A percentile compares a stretch with the other conserved stretches of the same genome.
phyloP scores from a whole-genome alignment of 2,113 vertebrate genomes.

The Hypomesus transpacificus region DNA sequence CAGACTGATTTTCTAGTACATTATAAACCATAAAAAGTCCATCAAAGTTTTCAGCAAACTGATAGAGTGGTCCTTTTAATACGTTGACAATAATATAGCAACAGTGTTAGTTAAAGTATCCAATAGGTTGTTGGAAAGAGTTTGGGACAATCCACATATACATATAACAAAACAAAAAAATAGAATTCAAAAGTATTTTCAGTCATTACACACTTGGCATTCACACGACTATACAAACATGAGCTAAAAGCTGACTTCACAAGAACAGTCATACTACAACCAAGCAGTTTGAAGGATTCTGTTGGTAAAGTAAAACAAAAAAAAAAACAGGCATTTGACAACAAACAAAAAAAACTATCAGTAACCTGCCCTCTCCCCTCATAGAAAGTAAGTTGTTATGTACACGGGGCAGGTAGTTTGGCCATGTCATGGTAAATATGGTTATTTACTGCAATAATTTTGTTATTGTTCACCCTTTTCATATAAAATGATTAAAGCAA shows the following conservation, averaged over 20 bases:
- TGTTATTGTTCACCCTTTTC: conserved; percentile 47
- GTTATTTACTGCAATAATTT: conserved; percentile 53
- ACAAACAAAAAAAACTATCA: conserved; percentile 44
- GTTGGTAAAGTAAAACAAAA: conserved; percentile 42
- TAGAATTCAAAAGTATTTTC: conserved; percentile 50
- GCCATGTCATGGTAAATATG: conserved; percentile 53
- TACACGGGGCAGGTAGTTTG: conserved; percentile 67
- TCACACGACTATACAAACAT: conserved; percentile 40
- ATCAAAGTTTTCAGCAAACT: conserved; percentile 49
- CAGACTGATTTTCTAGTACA: conserved; percentile 35
- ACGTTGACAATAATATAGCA: conserved; percentile 60
- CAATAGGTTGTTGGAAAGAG: conserved; percentile 55
- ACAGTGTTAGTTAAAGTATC: conserved; percentile 67
- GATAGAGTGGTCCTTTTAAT: conserved; percentile 67
- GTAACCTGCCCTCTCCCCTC: conserved; percentile 31
- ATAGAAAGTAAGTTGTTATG: conserved; percentile 35
- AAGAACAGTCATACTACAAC: conserved; percentile 36
- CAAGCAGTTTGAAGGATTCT: conserved; percentile 47
- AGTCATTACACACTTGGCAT: conserved; percentile 30
- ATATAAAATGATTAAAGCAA: conserved; percentile 58
- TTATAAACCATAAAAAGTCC: conserved; percentile 24
- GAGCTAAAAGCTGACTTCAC: conserved; percentile 43
- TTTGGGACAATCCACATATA: conserved; percentile 65
- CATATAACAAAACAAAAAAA: conserved; percentile 56
- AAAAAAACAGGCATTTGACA: conserved; percentile 54